A percentile compares a stretch with the other conserved stretches of the same genome.
Conservation (phyloP, 2,113 vertebrate genomes). For the Chitala chitala region DNA sequence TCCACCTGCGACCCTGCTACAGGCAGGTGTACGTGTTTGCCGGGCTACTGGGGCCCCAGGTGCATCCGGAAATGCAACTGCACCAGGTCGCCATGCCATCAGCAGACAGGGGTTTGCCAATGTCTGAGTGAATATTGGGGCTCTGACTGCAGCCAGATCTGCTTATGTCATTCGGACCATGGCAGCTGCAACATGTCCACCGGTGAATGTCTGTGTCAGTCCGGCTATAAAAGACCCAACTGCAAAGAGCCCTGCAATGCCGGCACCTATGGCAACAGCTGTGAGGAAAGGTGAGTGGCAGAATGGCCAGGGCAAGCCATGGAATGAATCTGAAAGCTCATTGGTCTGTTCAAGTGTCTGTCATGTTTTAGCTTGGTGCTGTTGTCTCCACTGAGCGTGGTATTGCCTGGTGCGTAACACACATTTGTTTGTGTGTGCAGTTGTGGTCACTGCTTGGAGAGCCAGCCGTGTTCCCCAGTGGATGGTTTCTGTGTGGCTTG, state of each 20-base stretch:
- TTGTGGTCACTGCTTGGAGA: slow-evolving; percentile 75
- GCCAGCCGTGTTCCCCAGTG: slow-evolving; percentile 62
- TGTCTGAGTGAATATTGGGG: slow-evolving; percentile 75
- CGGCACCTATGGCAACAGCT: slow-evolving; percentile 69
- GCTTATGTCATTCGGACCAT: slow-evolving; percentile 67
- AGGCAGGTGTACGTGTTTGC: slow-evolving; percentile 71
- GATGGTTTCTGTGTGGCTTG: slow-evolving; percentile 78
- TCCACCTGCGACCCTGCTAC: slow-evolving; percentile 67
- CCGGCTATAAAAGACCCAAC: slow-evolving; percentile 65
- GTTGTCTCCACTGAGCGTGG: too few species aligned
- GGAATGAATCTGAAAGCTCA: neutral
- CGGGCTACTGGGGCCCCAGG: slow-evolving; percentile 73
- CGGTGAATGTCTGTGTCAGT: slow-evolving; percentile 70
- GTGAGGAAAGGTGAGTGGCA: slow-evolving; percentile 67
- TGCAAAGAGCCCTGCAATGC: slow-evolving; percentile 66
- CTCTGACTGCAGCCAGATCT: slow-evolving; percentile 59
- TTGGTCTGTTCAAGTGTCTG: neutral
- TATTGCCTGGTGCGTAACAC: too few species aligned
- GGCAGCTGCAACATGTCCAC: slow-evolving; percentile 59
- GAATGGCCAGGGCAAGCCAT: neutral
- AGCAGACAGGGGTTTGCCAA: slow-evolving; percentile 69
- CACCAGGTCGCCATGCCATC: slow-evolving; percentile 65
- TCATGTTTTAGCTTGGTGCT: neutral
- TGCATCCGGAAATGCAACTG: slow-evolving; percentile 73
- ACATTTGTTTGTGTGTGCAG: too few species aligned